Evolutionary conservation across 2,797 vertebrate genomes (phyloP), one percentile per base, ranked within the genome.

Genomic region (Valencia hispanica): DNA sequence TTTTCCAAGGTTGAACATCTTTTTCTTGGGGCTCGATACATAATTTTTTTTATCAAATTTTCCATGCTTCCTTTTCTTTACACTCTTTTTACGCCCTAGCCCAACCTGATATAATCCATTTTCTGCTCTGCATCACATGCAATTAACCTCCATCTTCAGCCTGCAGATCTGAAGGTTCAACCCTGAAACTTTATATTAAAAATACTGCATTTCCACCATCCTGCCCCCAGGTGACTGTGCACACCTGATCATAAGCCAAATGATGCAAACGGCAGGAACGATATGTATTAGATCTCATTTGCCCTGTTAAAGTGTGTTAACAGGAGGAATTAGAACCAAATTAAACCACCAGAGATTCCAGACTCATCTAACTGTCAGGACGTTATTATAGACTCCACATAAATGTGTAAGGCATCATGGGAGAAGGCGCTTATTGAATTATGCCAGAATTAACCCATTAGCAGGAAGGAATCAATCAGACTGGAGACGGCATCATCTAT

Each of bases 401-500:
- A 91, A 94, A 91, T 91, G 87, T 94, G 93, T 75, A 83, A 90
- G 80, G 90, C 88, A 72, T 84, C 93, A 27, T 80, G 93, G 93
- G 93, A 92, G 87, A 79, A 73, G 65, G 76, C 18, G 88, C 82
- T 93, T 91, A 94, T 94, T 94, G 87, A 94, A 94, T 94, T 94
- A 94, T 70, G 85, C 85, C 87, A 85, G 89, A 93, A 94, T 94
- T 91, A 93, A 92, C 92, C 90, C 89, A 92, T 94, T 92, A 93
- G 88, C 86, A 51, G 59, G 47, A 83, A 91, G 84, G 82, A 93
- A 91, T 94, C 91, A 88, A 94, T 93, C 88, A 88, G 82, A 78
- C 68, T 86, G 77, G 82, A 90, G 81, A 84, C 36, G 34, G 80
- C 53, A 5, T n/a, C 7, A 77, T 68, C 76, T 82, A 22, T 2